Evolutionary conservation across 2,797 vertebrate genomes (phyloP).

Genomic region (Ctenopoma kingsleyae): DNA sequence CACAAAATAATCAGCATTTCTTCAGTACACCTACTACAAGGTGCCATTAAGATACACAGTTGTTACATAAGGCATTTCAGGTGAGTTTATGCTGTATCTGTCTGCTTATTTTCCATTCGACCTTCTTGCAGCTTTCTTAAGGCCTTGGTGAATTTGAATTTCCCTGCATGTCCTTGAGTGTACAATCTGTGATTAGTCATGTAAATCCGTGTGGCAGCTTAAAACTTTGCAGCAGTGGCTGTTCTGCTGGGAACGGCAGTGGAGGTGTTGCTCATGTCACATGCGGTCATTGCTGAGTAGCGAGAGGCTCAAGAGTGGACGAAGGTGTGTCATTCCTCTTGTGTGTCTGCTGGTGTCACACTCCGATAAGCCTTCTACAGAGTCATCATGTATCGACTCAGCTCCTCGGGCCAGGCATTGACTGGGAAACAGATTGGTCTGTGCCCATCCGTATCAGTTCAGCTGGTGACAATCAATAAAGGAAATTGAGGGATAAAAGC

Average conservation of each 20-base stretch:
- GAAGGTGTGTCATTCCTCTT: constrained; percentile 6
- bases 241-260: constrained; percentile 18
- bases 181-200: constrained; percentile 25
- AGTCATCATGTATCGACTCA: constrained; percentile 49
- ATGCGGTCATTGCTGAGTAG: constrained; percentile 3
- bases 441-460: constrained; percentile 32
- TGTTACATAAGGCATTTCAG: constrained; percentile 1
- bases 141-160: constrained; percentile 18
- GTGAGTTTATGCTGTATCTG: constrained; percentile 8
- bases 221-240: constrained; percentile 12
- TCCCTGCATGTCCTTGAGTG: constrained; percentile 34
- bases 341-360: constrained; percentile 26
- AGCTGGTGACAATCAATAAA: constrained; percentile 52
- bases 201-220: constrained; percentile 42
- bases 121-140: not conserved
- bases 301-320: constrained; percentile 1
- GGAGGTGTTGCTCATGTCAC: constrained; percentile 5
- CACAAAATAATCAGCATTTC: not conserved
- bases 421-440: constrained; percentile 45
- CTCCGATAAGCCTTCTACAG: constrained; percentile 37
- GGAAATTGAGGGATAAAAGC: constrained; percentile 57
- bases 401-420: constrained; percentile 28
- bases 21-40: not conserved
- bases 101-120: constrained; percentile 7
- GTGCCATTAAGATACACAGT: not conserved